Percentiles rank a stretch among this genome's conserved stretches.
phyloP scores from a whole-genome alignment of 2,888 invertebrate species.

The Drosophila multiciliata region DNA sequence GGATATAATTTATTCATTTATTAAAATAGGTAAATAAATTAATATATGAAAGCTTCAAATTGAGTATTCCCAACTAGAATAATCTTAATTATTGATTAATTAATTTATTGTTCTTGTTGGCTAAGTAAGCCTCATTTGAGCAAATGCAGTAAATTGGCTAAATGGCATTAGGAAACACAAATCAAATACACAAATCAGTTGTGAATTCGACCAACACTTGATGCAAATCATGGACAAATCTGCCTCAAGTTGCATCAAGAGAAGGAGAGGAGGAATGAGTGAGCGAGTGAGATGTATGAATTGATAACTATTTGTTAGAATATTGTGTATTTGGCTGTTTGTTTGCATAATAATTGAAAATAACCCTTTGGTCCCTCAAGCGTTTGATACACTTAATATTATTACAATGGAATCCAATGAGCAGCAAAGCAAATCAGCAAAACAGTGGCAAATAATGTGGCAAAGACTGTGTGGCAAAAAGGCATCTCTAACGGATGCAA shows the following conservation, averaged over 20 bases:
- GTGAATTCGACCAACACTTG: background rate
- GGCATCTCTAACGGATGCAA: constrained; percentile 48
- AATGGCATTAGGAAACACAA: background rate
- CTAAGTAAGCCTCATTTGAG: background rate
- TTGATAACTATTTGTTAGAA: background rate
- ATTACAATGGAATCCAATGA: constrained; percentile 56
- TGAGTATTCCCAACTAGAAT: too few species aligned
- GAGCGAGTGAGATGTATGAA: background rate
- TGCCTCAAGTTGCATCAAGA: background rate
- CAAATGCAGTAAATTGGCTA: background rate
- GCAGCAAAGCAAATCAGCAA: constrained; percentile 5
- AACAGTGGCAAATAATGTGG: background rate
- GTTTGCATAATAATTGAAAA: constrained; percentile 52
- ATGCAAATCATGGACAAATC: background rate
- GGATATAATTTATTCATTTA: background rate
- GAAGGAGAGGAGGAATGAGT: too few species aligned
- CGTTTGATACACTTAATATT: constrained; percentile 63
- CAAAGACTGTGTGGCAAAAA: background rate
- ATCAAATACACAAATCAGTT: background rate
- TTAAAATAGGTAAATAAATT: background rate
- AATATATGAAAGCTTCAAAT: too few species aligned
- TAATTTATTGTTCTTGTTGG: background rate
- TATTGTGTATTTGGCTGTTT: constrained; percentile 34
- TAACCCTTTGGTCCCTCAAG: constrained; percentile 43
- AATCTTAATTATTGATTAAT: background rate